Conservation (phyloP, 2,797 vertebrate species). For the Onychomys leucogaster region DNA sequence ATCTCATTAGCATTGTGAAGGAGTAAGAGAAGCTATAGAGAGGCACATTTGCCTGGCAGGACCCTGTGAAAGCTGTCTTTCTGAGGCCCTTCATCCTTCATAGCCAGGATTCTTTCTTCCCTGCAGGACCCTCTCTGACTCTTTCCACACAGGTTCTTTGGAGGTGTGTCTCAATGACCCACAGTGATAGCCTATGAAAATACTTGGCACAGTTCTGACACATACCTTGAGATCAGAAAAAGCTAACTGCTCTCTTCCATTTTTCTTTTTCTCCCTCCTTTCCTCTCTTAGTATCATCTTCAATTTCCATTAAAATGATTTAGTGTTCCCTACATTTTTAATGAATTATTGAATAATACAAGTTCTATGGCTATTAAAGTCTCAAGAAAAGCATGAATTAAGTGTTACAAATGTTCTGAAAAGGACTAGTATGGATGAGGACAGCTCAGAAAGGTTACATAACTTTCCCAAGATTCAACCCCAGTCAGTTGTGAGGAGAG, state of each 20-base stretch:
- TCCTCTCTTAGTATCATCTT: background rate
- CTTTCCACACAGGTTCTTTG: background rate
- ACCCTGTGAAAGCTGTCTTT: background rate
- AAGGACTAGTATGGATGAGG: background rate
- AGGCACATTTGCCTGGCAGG: too few relatives aligned
- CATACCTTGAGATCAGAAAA: background rate
- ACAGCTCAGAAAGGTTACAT: background rate
- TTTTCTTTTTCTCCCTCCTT: background rate
- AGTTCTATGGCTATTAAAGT: slow-evolving; percentile 62
- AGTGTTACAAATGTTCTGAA: slow-evolving; percentile 1
- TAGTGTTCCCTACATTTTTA: slow-evolving; percentile 67
- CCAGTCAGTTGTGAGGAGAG: background rate
- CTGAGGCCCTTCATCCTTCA: too few relatives aligned
- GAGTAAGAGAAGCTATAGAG: background rate
- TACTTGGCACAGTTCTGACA: background rate
- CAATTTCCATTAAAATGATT: slow-evolving; percentile 68
- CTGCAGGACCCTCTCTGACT: fast-evolving
- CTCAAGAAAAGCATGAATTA: slow-evolving; percentile 55
- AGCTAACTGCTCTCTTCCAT: background rate
- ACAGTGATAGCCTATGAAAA: background rate
- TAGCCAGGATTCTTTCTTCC: background rate
- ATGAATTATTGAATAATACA: slow-evolving; percentile 75
- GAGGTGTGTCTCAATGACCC: background rate
- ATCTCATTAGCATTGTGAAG: background rate
- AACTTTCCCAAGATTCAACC: background rate